Evolutionary conservation across 1,140 invertebrate genomes (phyloP).

Genomic region (Neodiprion pinetum): DNA sequence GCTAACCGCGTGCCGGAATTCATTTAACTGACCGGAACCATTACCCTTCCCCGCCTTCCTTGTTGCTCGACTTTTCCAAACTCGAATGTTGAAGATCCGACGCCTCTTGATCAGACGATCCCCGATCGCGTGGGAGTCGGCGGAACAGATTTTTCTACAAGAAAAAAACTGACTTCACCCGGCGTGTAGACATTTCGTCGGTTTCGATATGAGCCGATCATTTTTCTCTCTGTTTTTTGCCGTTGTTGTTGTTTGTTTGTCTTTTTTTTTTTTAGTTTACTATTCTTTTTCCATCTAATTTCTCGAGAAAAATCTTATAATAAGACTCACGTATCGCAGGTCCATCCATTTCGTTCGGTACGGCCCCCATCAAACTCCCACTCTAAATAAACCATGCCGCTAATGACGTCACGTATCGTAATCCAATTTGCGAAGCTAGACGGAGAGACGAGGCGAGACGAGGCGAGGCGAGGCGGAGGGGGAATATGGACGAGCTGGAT

Average conservation of each 20-base stretch:
- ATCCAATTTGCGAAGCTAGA: constrained; percentile 53
- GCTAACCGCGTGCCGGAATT: constrained; percentile 54
- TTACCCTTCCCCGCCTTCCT: constrained; percentile 34
- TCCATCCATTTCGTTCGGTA: neutral
- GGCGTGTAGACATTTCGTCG: too few species aligned
- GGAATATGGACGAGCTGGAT: neutral
- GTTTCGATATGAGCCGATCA: too few species aligned
- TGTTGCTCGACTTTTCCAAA: constrained; percentile 20
- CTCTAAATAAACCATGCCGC: constrained; percentile 50
- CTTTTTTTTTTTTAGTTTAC: neutral
- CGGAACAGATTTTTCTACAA: constrained; percentile 25
- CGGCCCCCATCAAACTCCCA: neutral
- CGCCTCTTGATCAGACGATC: constrained; percentile 25
- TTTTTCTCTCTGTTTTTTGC: neutral
- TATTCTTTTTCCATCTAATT: constrained; percentile 14
- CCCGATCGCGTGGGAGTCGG: constrained; percentile 33
- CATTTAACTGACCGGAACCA: constrained; percentile 57
- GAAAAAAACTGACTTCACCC: too few species aligned
- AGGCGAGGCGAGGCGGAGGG: neutral
- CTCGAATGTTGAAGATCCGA: constrained; percentile 20
- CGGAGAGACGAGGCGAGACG: constrained; percentile 9
- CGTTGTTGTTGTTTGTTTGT: constrained; percentile 7
- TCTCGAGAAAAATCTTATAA: neutral
- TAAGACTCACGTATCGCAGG: neutral
- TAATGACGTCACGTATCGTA: constrained; percentile 61